Evolutionary conservation across 1,140 invertebrate species (phyloP), one percentile per base, ranked within the genome.

Genomic region (Leptoteleia sp.): DNA sequence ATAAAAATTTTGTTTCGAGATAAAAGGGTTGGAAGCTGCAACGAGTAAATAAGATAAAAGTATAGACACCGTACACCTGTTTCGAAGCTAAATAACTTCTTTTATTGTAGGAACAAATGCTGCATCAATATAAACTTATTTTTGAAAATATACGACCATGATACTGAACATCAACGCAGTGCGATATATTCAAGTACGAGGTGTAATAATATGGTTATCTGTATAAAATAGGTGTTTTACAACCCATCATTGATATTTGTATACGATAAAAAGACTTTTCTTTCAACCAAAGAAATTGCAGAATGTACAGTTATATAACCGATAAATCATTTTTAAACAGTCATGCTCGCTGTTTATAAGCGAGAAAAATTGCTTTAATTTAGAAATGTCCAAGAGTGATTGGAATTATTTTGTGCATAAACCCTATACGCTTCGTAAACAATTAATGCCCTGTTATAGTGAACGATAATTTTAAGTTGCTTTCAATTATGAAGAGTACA

Each of bases 91-190:
- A 43, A 67, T 45, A 67, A 54, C 47, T 54, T 45, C 11, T 67
- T 67, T 67, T 67, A 67, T 67, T 50, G 62, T 42, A 25, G 5
- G 38, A 67, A 67, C 62, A 67, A 67, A 67, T 67, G 62, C 27
- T 54, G 17, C 38, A 45, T 67, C 62, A 67, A 54, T 67, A 54
- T 54, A 54, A 67, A 54, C 48, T 67, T 55, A 55, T 55, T 67
- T 54, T 55, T 45, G 37, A 55, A 67, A 55, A 67, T 67, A 47
- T 55, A 67, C 48, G 50, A 55, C 22, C 19, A 37, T 50, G 25
- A 64, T 55, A 45, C 48, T 47, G 48, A 55, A 55, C 50, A 67
- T 67, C 64, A 67, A 47, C 40, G 55, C 13, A 3, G 17, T 43
- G 45, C 31, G n/a, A 45, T 67, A 43, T 45, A 67, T 67, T 67